Percentiles rank a stretch among this genome's conserved stretches.
Conservation (phyloP, 2,797 vertebrate genomes). For the Argyrosomus regius region DNA sequence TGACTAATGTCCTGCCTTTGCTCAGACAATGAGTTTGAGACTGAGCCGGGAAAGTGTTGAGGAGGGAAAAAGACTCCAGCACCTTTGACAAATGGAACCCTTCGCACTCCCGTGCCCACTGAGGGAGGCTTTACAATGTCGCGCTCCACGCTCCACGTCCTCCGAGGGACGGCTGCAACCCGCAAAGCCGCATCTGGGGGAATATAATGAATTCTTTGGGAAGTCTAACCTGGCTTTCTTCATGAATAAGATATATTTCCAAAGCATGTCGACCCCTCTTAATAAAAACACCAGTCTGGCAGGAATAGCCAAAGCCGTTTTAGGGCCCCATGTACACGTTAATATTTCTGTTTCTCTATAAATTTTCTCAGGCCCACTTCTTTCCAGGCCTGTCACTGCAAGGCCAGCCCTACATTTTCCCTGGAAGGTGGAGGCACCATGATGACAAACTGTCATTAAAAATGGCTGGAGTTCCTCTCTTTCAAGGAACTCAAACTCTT, state of each 20-base stretch:
- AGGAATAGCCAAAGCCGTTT: conserved; percentile 79
- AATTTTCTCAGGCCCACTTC: conserved; percentile 71
- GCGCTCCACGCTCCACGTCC: conserved; percentile 74
- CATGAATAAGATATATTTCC: conserved; percentile 88
- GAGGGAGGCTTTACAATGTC: conserved; percentile 82
- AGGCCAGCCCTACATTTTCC: conserved; percentile 50
- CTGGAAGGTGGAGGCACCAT: conserved; percentile 64
- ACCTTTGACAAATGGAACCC: conserved; percentile 95
- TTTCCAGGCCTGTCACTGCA: conserved; percentile 67
- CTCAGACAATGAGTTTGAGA: conserved; percentile 95
- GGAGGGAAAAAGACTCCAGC: conserved; percentile 86
- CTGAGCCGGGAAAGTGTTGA: conserved; percentile 92
- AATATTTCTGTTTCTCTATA: conserved; percentile 81
- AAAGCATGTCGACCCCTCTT: conserved; percentile 82
- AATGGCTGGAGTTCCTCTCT: conserved; percentile 69
- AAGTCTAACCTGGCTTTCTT: conserved; percentile 83
- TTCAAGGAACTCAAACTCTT: conserved; percentile 84
- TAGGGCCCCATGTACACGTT: conserved; percentile 77
- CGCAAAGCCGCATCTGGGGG: conserved; percentile 76
- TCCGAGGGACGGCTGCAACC: conserved; percentile 75
- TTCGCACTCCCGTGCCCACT: conserved; percentile 74
- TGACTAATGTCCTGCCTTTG: conserved; percentile 96
- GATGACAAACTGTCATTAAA: conserved; percentile 80
- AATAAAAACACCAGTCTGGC: conserved; percentile 84
- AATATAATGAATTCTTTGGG: conserved; percentile 85